Base-by-base conservation (phyloP, 2,113 vertebrate species). In the Brachyhypopomus occidentalis region DNA sequence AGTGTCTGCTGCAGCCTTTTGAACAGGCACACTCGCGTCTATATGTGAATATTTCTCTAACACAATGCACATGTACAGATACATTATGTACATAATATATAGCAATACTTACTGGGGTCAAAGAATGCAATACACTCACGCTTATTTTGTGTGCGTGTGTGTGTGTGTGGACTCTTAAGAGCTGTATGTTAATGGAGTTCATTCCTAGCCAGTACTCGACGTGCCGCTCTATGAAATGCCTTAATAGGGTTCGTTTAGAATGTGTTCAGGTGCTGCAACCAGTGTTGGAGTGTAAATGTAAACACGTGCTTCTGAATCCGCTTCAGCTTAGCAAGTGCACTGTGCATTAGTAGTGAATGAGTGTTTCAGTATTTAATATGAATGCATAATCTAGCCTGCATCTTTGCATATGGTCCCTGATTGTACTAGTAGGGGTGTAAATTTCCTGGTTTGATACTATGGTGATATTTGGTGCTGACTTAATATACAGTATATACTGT, bases 181-280 rank as follows among this genome's bases (percentile, higher is more conserved):
- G 84, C 86, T 88, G 81, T 87, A 41, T 76, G 79, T 84, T 91
- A 92, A 92, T 89, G 85, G 86, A 88, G 79, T 87, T 86, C 84
- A 89, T 87, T 88, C 83, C 25, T 25, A 78, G 71, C 80, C 56
- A 79, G 56, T 76, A 45, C 81, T 84, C 66, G 30, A 25, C 41
- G 5, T 34, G 30, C 72, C 67, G 60, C 67, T 74, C 72, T 41
- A 20, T 55, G 83, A 77, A 30, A 0, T 64, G 73, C 79, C 55
- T 64, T 16, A 64, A 30, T 64, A 64, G 4, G 19, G 62, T 64
- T 64, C 16, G 62, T 70, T 52, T 36, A 22, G 77, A 45, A 27
- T 55, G 1, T 60, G 70, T 73, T 38, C 69, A 19, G 0, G 76
- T n/a, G 7, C 48, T 20, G 72, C n/a, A 64, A 56, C 55, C 78